These are phyloP conservation scores for Drosophila pseudotalamancana DNA, from an alignment of 2,888 invertebrate species.

Conservation along the genomic window DNA sequence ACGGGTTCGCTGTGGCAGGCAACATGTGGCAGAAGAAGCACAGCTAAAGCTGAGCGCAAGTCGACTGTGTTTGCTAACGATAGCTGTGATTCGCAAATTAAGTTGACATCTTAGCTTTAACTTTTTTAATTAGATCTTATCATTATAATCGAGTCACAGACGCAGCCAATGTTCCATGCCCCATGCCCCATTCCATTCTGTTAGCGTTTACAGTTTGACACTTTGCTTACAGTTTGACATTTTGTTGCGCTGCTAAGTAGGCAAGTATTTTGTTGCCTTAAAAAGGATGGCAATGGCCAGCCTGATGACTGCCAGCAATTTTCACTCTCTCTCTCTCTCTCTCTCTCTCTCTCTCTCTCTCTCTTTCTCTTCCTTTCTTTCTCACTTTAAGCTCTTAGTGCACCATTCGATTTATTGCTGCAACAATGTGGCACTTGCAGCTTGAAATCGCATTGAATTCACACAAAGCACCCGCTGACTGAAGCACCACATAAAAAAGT, in stretches of 20 bases:
- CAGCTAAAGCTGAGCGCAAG: background rate
- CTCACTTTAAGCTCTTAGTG: background rate
- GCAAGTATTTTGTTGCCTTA: constrained; percentile 15
- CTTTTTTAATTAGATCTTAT: constrained; percentile 78
- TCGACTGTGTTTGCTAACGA: constrained; percentile 5
- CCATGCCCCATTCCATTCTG: background rate
- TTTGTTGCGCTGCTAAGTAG: constrained; percentile 29
- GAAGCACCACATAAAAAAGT: constrained; percentile 41
- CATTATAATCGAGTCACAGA: constrained; percentile 74
- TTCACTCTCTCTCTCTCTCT: no score
- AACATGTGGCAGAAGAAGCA: background rate
- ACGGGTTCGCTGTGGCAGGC: constrained; percentile 32
- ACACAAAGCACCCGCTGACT: no score
- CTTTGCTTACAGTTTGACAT: constrained; percentile 10
- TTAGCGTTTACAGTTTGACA: constrained; percentile 5
- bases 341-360: no score
- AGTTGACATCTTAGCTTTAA: constrained; percentile 74
- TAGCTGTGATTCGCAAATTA: constrained; percentile 42
- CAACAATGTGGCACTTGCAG: constrained; percentile 46
- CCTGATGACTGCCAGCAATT: background rate
- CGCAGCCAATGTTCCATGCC: constrained; percentile 21
- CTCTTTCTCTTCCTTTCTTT: no score
- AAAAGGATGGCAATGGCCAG: constrained; percentile 1
- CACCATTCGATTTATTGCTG: constrained; percentile 15
- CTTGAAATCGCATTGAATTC: constrained; percentile 38